phyloP scores from a whole-genome alignment of 2,113 vertebrate species.

The Calypte anna region DNA sequence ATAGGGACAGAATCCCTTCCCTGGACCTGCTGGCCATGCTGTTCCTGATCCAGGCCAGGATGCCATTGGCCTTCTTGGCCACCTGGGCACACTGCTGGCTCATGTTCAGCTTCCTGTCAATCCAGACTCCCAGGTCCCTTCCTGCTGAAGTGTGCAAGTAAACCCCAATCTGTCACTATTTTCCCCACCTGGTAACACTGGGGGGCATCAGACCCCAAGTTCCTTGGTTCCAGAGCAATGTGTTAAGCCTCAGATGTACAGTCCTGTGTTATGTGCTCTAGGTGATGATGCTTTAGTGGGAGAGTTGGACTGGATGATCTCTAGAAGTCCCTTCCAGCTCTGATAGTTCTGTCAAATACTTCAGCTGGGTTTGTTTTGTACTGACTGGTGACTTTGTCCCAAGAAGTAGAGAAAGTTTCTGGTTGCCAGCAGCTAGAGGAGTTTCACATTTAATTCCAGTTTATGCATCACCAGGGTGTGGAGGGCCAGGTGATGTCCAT shows the following conservation, averaged over 20 bases:
- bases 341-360: no score
- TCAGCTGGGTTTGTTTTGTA: not conserved
- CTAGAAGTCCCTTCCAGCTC: no score
- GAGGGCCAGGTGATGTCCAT: not conserved
- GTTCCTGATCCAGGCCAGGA: no score
- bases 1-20: no score
- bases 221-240: not conserved
- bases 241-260: not conserved
- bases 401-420: not conserved
- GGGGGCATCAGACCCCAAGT: not conserved
- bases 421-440: not conserved
- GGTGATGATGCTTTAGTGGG: no score
- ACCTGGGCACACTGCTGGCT: no score
- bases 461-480: not conserved
- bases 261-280: no score
- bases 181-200: not conserved
- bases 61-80: no score
- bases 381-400: not conserved
- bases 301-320: no score
- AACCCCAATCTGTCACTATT: not conserved
- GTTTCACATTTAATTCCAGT: not conserved
- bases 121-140: no score
- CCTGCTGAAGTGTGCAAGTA: not conserved
- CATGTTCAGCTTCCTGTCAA: no score
- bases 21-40: no score